Conservation (phyloP, 1,140 invertebrate genomes). For the Apolygus lucorum region DNA sequence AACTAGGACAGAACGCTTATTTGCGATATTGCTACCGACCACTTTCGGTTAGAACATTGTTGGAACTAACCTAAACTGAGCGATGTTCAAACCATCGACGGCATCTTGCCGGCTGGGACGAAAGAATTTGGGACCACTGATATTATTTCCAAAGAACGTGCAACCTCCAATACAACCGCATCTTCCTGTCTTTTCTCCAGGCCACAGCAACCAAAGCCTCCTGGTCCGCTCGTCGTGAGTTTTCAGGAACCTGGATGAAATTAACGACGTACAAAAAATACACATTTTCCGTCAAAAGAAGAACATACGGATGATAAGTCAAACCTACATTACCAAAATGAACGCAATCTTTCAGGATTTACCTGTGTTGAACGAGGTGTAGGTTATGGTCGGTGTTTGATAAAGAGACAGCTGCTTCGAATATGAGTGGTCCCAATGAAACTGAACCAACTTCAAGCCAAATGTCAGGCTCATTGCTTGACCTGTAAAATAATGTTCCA, state of each 20-base stretch:
- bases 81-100: constrained; percentile 71
- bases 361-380: constrained; percentile 68
- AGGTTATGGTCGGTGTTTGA: constrained; percentile 63
- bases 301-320: too few species aligned
- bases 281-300: too few species aligned
- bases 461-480: constrained; percentile 49
- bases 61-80: constrained; percentile 55
- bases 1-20: too few species aligned
- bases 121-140: constrained; percentile 78
- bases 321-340: too few species aligned
- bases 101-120: constrained; percentile 71
- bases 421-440: constrained; percentile 75
- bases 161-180: constrained; percentile 95
- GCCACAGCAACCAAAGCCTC: constrained; percentile 92
- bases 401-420: constrained; percentile 84
- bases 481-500: constrained; percentile 19
- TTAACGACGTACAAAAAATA: too few species aligned
- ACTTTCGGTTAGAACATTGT: too few species aligned
- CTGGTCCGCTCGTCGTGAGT: constrained; percentile 81
- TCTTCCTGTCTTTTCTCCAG: constrained; percentile 56
- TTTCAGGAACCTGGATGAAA: constrained; percentile 72
- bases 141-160: constrained; percentile 83
- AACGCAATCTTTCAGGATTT: too few species aligned
- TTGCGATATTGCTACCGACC: too few species aligned
- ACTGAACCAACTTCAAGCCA: constrained; percentile 93